Conservation (phyloP, 2,888 invertebrate species). For the Hirtodrosophila alboralis region DNA sequence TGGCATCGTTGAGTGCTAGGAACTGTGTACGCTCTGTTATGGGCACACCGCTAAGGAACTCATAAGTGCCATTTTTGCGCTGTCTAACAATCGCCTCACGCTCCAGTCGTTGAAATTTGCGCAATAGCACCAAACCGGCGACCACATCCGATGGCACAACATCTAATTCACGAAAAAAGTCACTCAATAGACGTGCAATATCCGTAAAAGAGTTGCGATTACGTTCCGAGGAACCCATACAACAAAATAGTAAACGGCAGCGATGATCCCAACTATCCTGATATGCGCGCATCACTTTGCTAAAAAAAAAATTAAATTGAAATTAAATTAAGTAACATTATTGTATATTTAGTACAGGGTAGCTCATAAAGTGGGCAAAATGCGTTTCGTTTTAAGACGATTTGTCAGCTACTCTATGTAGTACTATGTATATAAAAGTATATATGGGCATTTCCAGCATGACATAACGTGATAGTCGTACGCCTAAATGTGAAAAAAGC, state of each 20-base stretch:
- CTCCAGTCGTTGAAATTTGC: slow-evolving; percentile 92
- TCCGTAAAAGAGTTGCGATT: slow-evolving; percentile 93
- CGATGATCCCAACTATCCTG: slow-evolving; percentile 95
- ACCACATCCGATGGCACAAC: slow-evolving; percentile 95
- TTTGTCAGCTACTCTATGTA: too few species aligned
- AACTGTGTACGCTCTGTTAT: slow-evolving; percentile 92
- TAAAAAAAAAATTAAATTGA: too few species aligned
- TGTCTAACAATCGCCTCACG: slow-evolving; percentile 90
- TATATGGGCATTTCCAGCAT: too few species aligned
- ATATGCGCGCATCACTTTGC: slow-evolving; percentile 93
- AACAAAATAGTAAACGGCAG: slow-evolving; percentile 92
- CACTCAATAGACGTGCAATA: slow-evolving; percentile 92
- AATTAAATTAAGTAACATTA: neutral
- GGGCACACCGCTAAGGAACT: slow-evolving; percentile 93
- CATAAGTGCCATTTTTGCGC: slow-evolving; percentile 92
- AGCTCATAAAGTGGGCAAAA: too few species aligned
- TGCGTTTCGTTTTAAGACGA: too few species aligned
- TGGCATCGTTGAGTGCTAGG: slow-evolving; percentile 90
- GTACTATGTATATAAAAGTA: too few species aligned
- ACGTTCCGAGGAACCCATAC: slow-evolving; percentile 90
- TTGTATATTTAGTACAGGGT: too few species aligned
- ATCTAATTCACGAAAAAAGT: slow-evolving; percentile 94
- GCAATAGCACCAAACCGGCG: slow-evolving; percentile 91
- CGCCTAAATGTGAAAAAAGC: too few species aligned
- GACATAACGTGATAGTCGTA: too few species aligned